A percentile compares a stretch with the other conserved stretches of the same genome.
These are phyloP conservation scores for Phthorimaea operculella DNA, from an alignment of 1,140 invertebrate species.

Conservation along the genomic window DNA sequence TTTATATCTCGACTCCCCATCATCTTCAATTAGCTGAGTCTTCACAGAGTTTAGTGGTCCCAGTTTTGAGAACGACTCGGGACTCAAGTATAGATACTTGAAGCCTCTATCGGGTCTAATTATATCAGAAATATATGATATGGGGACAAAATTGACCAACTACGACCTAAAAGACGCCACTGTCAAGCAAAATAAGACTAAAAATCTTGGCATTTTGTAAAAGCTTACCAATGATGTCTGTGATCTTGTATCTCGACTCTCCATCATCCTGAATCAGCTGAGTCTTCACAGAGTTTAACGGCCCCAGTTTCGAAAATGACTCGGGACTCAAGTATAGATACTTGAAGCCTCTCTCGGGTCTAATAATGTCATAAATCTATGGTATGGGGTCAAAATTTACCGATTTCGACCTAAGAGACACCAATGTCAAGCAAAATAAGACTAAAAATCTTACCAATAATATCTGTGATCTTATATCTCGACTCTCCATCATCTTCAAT, in stretches of 20 bases:
- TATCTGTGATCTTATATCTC: slow-evolving; percentile 95
- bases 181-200: too few species aligned
- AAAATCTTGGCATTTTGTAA: too few species aligned
- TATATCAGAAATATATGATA: too few species aligned
- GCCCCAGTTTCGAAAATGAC: slow-evolving; percentile 89
- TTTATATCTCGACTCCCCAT: slow-evolving; percentile 92
- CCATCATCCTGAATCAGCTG: slow-evolving; percentile 94
- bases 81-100: slow-evolving; percentile 94
- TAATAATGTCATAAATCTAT: too few species aligned
- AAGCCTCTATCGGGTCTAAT: slow-evolving; percentile 97
- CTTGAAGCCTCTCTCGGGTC: slow-evolving; percentile 96
- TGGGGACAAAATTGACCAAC: too few species aligned
- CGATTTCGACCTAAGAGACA: too few species aligned
- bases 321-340: slow-evolving; percentile 96
- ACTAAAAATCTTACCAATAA: slow-evolving; percentile 89
- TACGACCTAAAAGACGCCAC: too few species aligned
- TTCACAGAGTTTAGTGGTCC: slow-evolving; percentile 87
- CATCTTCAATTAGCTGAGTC: slow-evolving; percentile 91
- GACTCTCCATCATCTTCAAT: slow-evolving; percentile 96
- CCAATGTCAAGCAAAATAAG: too few species aligned
- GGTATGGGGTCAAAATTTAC: too few species aligned
- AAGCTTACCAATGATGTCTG: too few species aligned
- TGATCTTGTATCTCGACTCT: slow-evolving; percentile 94
- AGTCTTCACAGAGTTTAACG: slow-evolving; percentile 86
- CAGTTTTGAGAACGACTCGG: slow-evolving; percentile 92